Evolutionary conservation across 2,888 invertebrate genomes (phyloP).

Genomic region (Chloromyia formosa): DNA sequence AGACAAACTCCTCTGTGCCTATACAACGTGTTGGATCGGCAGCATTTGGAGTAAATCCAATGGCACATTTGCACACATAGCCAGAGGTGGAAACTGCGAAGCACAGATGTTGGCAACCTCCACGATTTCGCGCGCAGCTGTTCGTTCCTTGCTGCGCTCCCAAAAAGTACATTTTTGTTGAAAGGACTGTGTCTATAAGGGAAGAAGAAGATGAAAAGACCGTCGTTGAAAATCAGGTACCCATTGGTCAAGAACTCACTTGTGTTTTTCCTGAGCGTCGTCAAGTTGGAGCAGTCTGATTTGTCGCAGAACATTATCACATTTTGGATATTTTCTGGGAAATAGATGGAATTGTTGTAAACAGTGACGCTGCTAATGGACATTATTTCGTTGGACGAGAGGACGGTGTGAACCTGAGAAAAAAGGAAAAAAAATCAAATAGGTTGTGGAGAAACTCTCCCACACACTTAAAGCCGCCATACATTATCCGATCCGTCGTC

Average conservation of each 20-base stretch:
- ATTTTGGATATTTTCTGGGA: constrained; percentile 72
- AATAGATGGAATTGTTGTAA: constrained; percentile 71
- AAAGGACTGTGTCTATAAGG: constrained; percentile 70
- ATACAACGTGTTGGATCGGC: constrained; percentile 67
- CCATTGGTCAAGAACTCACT: constrained; percentile 59
- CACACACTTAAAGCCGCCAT: too few relatives aligned
- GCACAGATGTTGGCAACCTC: constrained; percentile 78
- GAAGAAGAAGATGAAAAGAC: constrained; percentile 5
- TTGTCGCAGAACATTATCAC: constrained; percentile 73
- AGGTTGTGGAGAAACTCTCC: not conserved
- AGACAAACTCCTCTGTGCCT: constrained; percentile 73
- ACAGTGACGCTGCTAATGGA: constrained; percentile 71
- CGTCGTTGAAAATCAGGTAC: not conserved
- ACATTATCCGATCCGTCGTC: too few relatives aligned
- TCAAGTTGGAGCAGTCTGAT: constrained; percentile 64
- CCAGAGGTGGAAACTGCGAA: constrained; percentile 69
- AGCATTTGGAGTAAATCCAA: constrained; percentile 71
- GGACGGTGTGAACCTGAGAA: constrained; percentile 54
- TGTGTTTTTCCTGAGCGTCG: constrained; percentile 69
- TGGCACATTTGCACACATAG: constrained; percentile 78
- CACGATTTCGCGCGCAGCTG: constrained; percentile 67
- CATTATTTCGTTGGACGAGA: constrained; percentile 59
- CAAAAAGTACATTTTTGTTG: constrained; percentile 77
- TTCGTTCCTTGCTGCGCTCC: constrained; percentile 70
- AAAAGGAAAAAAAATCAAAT: not conserved